Conservation (phyloP, 2,888 invertebrate species). For the Nemotelus nigrinus region DNA sequence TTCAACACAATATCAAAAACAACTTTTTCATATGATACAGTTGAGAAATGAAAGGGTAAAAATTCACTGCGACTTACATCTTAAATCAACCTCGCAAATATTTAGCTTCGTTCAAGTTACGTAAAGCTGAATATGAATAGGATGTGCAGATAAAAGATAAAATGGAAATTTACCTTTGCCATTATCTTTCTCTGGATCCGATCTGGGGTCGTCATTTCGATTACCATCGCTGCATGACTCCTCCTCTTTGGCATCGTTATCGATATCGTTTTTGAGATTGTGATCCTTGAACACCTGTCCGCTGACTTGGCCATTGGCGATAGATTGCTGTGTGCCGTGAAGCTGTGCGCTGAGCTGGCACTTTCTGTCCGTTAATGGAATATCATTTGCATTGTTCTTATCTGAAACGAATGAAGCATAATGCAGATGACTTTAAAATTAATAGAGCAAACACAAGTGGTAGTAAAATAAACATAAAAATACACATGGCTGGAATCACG, state of each 20-base stretch:
- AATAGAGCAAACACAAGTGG: no score
- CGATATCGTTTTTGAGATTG: constrained; percentile 49
- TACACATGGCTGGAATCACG: no score
- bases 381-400: constrained; percentile 62
- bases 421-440: constrained; percentile 22
- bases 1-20: no score
- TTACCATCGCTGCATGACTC: constrained; percentile 57
- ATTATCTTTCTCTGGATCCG: constrained; percentile 51
- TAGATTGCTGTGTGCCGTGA: constrained; percentile 19
- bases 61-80: no score
- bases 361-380: constrained; percentile 60
- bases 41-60: no score
- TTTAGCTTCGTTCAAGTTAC: no score
- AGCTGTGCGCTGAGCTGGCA: constrained; percentile 41
- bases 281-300: constrained; percentile 48
- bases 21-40: no score
- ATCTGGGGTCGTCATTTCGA: constrained; percentile 59
- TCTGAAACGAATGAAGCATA: constrained; percentile 52
- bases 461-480: no score
- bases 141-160: constrained; percentile 4
- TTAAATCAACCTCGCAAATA: no score
- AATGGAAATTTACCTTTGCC: constrained; percentile 39
- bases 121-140: no score
- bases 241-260: constrained; percentile 47
- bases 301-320: constrained; percentile 47